Base-by-base conservation (phyloP, 2,888 invertebrate species). In the Scaptodrosophila latifasciaeformis region DNA sequence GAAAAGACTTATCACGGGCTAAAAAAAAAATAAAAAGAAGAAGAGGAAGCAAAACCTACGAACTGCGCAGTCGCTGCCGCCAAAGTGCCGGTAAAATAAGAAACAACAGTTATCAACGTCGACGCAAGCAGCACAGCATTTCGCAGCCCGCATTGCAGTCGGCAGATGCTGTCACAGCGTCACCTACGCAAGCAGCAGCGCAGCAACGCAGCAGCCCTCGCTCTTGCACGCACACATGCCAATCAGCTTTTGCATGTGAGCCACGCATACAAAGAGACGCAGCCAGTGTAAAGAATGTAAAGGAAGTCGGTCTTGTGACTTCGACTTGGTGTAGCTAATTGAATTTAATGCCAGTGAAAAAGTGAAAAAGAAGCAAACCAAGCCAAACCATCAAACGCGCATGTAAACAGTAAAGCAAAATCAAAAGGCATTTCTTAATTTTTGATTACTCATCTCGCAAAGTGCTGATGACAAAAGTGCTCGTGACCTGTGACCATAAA, bases 221-320 rank as follows among this genome's bases (percentile, higher is more conserved):
- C 27, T 17, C 13, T 10, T 39, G 49, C 18, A 24, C 47, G n/a
- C n/a, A n/a, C 42, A 21, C 6, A 19, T 21, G 18, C 30, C 34
- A 42, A 21, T 19, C 44, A 65, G 58, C 62, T 62, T 56, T 37
- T 55, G 46, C 44, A 24, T 37, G 15, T 10, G 15, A 5, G 17
- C 1, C 43, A 47, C 35, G 17, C 42, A 13, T 4, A n/a, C 18
- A 30, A 18, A 12, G 34, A 7, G 42, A 7, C 1, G 9, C 19
- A 21, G 46, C 17, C 18, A n/a, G 13, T 15, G 49, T 45, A n/a
- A 12, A 37, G 30, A 35, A 42, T 69, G 51, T 39, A 70, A 70
- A 67, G 72, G 72, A 77, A 72, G 74, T 74, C 67, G 49, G 51
- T 70, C 70, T 72, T 74, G 70, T 76, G 74, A 72, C 67, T 70